Evolutionary conservation across 1,140 invertebrate genomes (phyloP).

Genomic region (Bombus pascuorum): DNA sequence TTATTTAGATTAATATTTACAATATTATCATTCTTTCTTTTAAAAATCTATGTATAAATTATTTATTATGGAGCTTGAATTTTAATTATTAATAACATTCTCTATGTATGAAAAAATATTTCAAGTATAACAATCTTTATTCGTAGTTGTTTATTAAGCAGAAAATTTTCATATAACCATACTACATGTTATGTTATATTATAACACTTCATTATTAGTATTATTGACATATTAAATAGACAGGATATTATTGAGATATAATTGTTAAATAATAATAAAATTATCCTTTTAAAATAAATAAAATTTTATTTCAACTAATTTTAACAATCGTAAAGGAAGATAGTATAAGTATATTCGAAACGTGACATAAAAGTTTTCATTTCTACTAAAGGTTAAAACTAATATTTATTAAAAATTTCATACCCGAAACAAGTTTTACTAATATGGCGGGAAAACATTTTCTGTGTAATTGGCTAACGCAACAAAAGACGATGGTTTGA

Average conservation of each 20-base stretch:
- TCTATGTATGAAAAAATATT: not conserved
- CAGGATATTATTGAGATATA: not conserved
- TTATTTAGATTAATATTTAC: not conserved
- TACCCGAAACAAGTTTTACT: conserved; percentile 63
- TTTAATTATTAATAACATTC: not conserved
- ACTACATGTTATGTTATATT: no score
- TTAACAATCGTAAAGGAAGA: not conserved
- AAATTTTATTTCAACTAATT: not conserved
- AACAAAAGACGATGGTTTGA: conserved; percentile 57
- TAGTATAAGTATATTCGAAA: not conserved
- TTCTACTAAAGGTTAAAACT: not conserved
- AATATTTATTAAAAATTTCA: conserved; percentile 26
- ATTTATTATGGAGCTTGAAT: not conserved
- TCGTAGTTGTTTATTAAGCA: not conserved
- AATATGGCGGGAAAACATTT: conserved; percentile 66
- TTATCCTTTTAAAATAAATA: not conserved
- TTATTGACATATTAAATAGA: not conserved
- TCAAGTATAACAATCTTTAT: not conserved
- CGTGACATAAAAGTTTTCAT: not conserved
- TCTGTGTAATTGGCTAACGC: conserved; percentile 62
- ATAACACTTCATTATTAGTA: not conserved
- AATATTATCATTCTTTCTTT: not conserved
- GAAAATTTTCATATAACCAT: not conserved
- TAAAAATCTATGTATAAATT: not conserved
- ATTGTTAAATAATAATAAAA: not conserved